Percentiles rank a stretch among this genome's conserved stretches.
phyloP scores from a whole-genome alignment of 2,113 vertebrate species.

The Coptodon bakossiorum region DNA sequence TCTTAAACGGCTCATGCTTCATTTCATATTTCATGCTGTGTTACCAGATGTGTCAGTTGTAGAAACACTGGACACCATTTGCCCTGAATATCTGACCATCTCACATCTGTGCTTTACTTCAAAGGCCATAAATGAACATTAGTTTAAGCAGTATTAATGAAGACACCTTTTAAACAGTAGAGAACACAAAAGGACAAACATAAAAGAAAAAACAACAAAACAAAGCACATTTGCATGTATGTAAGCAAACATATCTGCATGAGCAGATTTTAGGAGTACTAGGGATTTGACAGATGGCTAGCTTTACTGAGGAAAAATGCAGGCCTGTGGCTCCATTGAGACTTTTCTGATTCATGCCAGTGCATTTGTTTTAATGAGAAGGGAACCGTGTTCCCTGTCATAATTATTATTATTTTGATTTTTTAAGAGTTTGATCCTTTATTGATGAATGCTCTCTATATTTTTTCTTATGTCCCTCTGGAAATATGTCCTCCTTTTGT shows the following conservation, averaged over 20 bases:
- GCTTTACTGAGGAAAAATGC: not conserved
- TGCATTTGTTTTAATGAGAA: slow-evolving; percentile 14
- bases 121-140: not conserved
- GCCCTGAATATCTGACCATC: not conserved
- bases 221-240: slow-evolving; percentile 7
- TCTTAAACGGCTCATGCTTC: not conserved
- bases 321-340: not conserved
- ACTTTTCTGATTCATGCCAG: slow-evolving; percentile 25
- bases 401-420: not conserved
- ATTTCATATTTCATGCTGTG: not conserved
- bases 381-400: not conserved
- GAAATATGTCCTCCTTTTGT: not conserved
- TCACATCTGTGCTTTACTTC: not conserved
- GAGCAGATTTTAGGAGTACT: slow-evolving; percentile 5
- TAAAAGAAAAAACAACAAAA: not conserved
- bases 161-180: slow-evolving; percentile 1
- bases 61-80: not conserved
- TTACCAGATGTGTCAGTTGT: not conserved
- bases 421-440: not conserved
- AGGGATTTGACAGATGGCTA: not conserved
- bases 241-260: slow-evolving; percentile 8
- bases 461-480: not conserved
- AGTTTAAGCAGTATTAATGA: not conserved
- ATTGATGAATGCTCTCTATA: not conserved
- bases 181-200: slow-evolving; percentile 3